These are phyloP conservation scores for Tipula helvola DNA, from an alignment of 2,888 invertebrate species.

Conservation along the genomic window DNA sequence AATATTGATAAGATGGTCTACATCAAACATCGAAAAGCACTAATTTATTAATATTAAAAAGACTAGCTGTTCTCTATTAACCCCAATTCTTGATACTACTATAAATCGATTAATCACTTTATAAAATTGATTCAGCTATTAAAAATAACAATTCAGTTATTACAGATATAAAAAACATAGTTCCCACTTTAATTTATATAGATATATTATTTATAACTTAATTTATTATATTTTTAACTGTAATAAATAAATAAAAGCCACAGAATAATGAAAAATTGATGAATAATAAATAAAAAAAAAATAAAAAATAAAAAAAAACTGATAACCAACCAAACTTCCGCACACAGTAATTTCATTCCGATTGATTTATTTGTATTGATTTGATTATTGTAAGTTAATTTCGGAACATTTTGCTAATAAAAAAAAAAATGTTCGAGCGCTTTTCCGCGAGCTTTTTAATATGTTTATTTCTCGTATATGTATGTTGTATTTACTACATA, in stretches of 20 bases:
- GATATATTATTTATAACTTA: not conserved
- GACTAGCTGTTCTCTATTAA: no score
- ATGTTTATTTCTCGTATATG: not conserved
- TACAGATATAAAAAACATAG: not conserved
- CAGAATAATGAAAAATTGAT: constrained; percentile 4
- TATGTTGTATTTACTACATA: not conserved
- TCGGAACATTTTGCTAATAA: not conserved
- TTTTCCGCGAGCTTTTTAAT: not conserved
- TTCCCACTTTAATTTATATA: not conserved
- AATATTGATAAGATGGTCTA: no score
- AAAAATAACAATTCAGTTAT: not conserved
- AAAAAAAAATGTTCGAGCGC: not conserved
- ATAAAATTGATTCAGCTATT: not conserved
- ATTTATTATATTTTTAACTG: not conserved
- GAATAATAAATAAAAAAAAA: not conserved
- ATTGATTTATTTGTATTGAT: constrained; percentile 4
- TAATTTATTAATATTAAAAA: no score
- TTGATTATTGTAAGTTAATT: constrained; percentile 4
- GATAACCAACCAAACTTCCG: not conserved
- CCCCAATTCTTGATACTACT: no score
- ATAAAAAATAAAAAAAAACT: not conserved
- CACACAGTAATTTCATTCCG: not conserved
- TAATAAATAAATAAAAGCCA: not conserved
- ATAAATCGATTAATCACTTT: no score
- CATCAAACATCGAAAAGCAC: no score